Evolutionary conservation across 1,140 invertebrate species (phyloP), one percentile per base, ranked within the genome.

Genomic region (Drosophila rhopaloa): DNA sequence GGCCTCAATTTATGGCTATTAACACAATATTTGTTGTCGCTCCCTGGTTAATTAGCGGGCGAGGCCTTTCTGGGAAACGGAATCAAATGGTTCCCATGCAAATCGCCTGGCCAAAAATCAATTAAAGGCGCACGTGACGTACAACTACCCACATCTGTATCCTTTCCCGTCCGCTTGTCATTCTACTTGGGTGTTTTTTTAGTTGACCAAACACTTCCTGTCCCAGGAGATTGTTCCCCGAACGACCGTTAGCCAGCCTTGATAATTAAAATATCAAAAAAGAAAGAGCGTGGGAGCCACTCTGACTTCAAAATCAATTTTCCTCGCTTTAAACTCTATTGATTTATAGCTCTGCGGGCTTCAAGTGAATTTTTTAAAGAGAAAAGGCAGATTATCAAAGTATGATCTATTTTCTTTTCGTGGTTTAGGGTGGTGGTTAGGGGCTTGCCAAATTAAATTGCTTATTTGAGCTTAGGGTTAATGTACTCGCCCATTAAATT

Each of bases 61-160:
- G 63, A 75, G 65, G 83, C 76, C 65, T 70, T 83, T 73, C 46
- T 63, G 76, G 48, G 75, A 83, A 76, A 40, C 43, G 44, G 5
- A 66, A 9, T 50, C 48, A 8, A 48, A 41, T 13, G 19, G 74
- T 86, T 86, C 83, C 84, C 83, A 86, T 83, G 79, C 72, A 88
- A 88, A 88, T 88, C 55, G 81, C 32, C 81, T 51, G 74, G 56
- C 50, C 38, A 74, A 53, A 88, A 82, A 86, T 85, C 83, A 82
- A 88, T 89, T 89, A 83, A 86, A 81, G 60, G 56, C 79, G 66
- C 83, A 88, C 83, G 83, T 89, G 83, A 83, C 84, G 51, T 16
- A 7, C 63, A 79, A 79, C 66, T 67, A 67, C 58, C 76, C 83
- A 86, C 58, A 77, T 67, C 59, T 83, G 54, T 9, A 35, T 88